Base-by-base conservation (phyloP, 2,113 vertebrate genomes). In the Nycticryphes semicollaris region DNA sequence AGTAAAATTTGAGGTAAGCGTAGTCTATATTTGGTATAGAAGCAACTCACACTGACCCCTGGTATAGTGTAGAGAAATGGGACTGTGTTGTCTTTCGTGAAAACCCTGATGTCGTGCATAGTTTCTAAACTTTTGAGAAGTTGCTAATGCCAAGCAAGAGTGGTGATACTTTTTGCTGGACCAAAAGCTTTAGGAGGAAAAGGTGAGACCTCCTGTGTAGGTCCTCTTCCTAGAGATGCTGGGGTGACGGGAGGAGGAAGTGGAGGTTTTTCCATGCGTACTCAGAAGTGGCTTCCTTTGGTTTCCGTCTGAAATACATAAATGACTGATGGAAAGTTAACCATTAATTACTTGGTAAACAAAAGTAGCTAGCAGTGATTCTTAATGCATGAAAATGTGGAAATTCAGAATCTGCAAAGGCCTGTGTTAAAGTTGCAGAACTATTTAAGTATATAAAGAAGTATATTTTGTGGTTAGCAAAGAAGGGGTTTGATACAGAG, bases 51-150 rank as follows among this genome's bases (percentile, higher is more conserved):
- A 64, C 33, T 68, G 53, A 16, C 9, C 5, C 0, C 0, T 23
- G 8, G 25, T 56, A 33, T 54, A 6, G 21, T 16, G 19, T 18
- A 45, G 39, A 68, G 48, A 35, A 83, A 57, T 33, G 45, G 25
- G 24, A n/a, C 4, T 10, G 4, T 41, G 30, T 41, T 77, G 1
- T 23, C 43, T 56, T 33, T 28, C 7, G 14, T 1, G 4, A 13
- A 50, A 30, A 0, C 14, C 12, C 12, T 50, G 5, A 16, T 15
- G 30, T 43, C 16, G 5, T 2, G 0, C 31, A 2, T 8, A 13
- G 6, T 54, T 87, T 43, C 15, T 45, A 11, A 63, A 45, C 7
- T 39, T 51, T 35, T 54, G 3, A 14, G 33, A 45, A 37, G 4
- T 82, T 79, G 8, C 54, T 82, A 35, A 37, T 25, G 35, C 28